Base-by-base conservation (phyloP, 2,113 vertebrate genomes). In the Plecturocebus donacophilus region DNA sequence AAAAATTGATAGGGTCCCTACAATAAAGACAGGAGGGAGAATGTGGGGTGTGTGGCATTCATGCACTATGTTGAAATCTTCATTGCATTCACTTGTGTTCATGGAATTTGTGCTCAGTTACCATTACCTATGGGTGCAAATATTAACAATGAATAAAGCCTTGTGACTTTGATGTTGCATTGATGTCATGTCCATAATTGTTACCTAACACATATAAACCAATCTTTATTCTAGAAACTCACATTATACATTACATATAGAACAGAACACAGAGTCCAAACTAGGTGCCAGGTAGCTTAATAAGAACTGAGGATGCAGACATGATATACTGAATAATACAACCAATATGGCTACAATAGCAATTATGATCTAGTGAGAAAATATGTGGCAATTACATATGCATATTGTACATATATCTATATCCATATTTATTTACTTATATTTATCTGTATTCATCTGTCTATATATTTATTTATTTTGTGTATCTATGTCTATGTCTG, bases 151-250 rank as follows among this genome's bases (percentile, higher is more conserved):
- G 14, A 40, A 30, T 79, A 93, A 92, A 68, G 23, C 54, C 45
- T 8, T 21, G 13, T 40, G 40, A n/a, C 12, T 52, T 77, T 77
- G 40, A 70, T 61, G 13, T 70, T 23, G 25, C 14, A 87, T 3
- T 12, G 20, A 52, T 42, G 42, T 61, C 40, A 42, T 64, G 6
- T n/a, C 35, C 8, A n/a, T 49, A 64, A 47, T 77, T 82, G 56
- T 83, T 88, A 68, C 32, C n/a, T 58, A 70, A 82, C 35, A 75
- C 2, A 83, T 32, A 66, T 13, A 8, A 77, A 17, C 2, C 38
- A 52, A 13, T 42, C 25, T 52, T n/a, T 88, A 75, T 52, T 83
- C 88, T 66, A 88, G 85, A 88, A 86, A 88, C 35, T 83, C 47
- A 56, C 23, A 77, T 38, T 89, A 49, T 45, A 30, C 3, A 5